Conservation (phyloP, 2,113 vertebrate species). For the Anser brachyrhynchus region DNA sequence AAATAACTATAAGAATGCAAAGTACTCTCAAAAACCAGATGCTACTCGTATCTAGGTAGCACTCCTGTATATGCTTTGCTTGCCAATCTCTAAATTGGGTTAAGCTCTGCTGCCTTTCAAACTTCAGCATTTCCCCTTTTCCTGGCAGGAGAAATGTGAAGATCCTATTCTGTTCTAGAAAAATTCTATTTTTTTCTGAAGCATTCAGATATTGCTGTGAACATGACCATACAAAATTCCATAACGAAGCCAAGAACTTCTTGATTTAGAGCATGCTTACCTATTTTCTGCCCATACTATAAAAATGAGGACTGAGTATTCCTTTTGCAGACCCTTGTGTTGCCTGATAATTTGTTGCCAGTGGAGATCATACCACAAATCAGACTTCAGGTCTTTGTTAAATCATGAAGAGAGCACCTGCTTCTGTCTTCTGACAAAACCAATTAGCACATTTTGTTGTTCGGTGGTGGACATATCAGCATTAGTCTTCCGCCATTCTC, state of each 20-base stretch:
- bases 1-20: neutral
- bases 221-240: neutral
- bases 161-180: too few species aligned
- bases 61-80: neutral
- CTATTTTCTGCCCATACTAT: neutral
- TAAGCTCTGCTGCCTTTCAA: neutral
- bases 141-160: neutral
- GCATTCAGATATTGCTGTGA: neutral
- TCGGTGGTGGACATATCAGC: neutral
- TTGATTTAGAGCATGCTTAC: neutral
- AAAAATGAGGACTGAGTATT: neutral
- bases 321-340: neutral
- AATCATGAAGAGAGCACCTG: neutral
- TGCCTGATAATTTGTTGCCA: neutral
- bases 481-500: neutral
- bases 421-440: neutral
- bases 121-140: neutral
- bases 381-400: neutral
- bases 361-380: neutral
- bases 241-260: neutral
- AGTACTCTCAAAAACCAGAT: neutral
- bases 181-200: neutral
- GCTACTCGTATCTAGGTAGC: neutral
- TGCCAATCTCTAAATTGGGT: neutral
- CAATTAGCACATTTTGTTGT: neutral